Percentiles rank a stretch among this genome's conserved stretches.
These are phyloP conservation scores for Coronaproctus castanopsis DNA, from an alignment of 2,888 invertebrate genomes.

Conservation along the genomic window DNA sequence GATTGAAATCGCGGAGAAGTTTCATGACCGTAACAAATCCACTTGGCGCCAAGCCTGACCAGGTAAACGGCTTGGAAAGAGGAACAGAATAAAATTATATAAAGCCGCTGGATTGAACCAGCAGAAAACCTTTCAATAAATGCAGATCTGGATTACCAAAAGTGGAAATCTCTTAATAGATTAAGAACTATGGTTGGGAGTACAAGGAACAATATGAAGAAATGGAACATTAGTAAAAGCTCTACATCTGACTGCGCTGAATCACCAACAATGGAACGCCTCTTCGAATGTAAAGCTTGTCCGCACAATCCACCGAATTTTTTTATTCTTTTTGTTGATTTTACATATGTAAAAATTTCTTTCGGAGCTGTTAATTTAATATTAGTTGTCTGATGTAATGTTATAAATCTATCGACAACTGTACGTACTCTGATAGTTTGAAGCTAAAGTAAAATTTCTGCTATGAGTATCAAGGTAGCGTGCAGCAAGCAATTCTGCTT, in stretches of 20 bases:
- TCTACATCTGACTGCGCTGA: background rate
- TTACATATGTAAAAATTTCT: no score
- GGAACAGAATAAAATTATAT: background rate
- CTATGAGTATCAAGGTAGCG: no score
- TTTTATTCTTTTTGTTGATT: no score
- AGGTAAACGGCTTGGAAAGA: background rate
- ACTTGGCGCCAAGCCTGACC: background rate
- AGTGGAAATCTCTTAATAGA: background rate
- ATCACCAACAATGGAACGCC: background rate
- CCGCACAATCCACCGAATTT: no score
- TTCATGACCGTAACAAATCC: background rate
- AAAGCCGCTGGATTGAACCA: background rate
- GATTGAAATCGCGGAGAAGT: background rate
- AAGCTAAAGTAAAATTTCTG: no score
- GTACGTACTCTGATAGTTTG: no score
- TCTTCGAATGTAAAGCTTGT: background rate
- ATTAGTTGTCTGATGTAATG: no score
- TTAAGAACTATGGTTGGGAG: background rate
- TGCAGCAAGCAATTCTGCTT: no score
- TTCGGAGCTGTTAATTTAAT: no score
- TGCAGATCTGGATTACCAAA: background rate
- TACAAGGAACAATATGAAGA: background rate
- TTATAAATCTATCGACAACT: no score
- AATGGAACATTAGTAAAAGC: background rate
- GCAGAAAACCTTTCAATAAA: background rate